Evolutionary conservation across 2,888 invertebrate genomes (phyloP).

Genomic region (Enchytraeus crypticus): DNA sequence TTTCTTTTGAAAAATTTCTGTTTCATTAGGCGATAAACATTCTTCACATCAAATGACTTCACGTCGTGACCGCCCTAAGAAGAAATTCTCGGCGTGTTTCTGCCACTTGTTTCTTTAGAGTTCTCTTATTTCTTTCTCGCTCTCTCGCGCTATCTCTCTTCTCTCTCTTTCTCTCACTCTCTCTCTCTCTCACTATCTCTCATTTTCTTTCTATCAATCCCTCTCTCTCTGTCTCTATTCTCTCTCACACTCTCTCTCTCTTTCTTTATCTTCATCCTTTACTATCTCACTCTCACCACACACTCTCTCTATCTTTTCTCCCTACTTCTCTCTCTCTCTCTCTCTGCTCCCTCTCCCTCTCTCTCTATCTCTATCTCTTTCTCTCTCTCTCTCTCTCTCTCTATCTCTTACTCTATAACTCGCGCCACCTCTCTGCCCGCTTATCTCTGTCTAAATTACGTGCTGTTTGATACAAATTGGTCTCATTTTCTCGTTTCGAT

Average conservation of each 20-base stretch:
- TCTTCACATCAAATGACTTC: too few species aligned
- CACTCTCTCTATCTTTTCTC: not conserved
- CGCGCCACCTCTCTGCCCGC: not conserved
- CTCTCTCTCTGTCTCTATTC: not conserved
- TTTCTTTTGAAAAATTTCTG: too few species aligned
- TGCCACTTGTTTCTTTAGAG: too few species aligned
- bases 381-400: too few species aligned
- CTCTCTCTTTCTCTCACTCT: not conserved
- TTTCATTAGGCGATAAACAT: too few species aligned
- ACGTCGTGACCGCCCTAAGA: too few species aligned
- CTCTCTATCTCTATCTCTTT: too few species aligned
- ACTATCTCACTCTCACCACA: not conserved
- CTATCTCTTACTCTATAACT: not conserved
- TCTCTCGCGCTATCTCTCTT: not conserved
- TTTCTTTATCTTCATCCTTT: not conserved
- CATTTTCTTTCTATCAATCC: not conserved
- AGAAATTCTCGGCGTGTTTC: too few species aligned
- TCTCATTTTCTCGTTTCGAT: too few species aligned
- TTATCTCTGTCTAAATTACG: too few species aligned
- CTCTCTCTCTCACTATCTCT: not conserved
- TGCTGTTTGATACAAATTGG: too few species aligned
- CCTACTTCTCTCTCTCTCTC: not conserved
- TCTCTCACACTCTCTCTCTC: not conserved
- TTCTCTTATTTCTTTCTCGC: not conserved
- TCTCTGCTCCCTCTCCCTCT: not conserved